These are phyloP conservation scores for Seira sanloemensis DNA, from an alignment of 2,888 invertebrate genomes.

Conservation along the genomic window DNA sequence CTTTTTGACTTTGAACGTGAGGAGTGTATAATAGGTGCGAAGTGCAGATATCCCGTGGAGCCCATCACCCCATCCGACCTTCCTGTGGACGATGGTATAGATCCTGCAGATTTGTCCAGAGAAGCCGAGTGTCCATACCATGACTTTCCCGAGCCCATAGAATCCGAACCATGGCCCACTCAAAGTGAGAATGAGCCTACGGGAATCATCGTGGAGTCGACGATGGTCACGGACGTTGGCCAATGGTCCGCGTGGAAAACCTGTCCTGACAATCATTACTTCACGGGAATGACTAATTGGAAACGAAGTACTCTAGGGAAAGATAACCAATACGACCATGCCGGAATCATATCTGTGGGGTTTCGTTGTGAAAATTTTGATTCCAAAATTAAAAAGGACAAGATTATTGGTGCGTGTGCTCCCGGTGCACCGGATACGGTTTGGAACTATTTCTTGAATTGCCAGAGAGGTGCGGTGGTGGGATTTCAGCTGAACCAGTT, in stretches of 20 bases:
- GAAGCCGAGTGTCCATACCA: neutral
- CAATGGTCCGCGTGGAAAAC: conserved; percentile 18
- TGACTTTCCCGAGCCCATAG: too few species aligned
- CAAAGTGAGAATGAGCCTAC: neutral
- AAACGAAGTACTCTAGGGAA: conserved; percentile 11
- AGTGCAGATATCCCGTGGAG: too few species aligned
- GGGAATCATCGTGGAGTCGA: conserved; percentile 1
- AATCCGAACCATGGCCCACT: neutral
- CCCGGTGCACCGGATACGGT: conserved; percentile 3
- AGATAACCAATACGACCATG: neutral
- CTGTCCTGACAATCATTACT: neutral
- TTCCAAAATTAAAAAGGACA: neutral
- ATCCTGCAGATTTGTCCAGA: too few species aligned
- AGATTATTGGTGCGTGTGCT: conserved; percentile 24
- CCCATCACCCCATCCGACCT: neutral
- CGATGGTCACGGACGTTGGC: conserved; percentile 13
- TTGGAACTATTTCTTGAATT: conserved; percentile 19
- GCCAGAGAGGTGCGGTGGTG: neutral
- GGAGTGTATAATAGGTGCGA: conserved; percentile 11
- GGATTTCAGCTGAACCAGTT: conserved; percentile 41
- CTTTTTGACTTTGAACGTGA: conserved; percentile 1
- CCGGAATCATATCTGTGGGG: conserved; percentile 12
- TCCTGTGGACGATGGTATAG: too few species aligned
- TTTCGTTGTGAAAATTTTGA: conserved; percentile 25
- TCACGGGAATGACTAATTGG: conserved; percentile 15